Conservation (phyloP, 2,797 vertebrate species). For the Darevskia mixta region DNA sequence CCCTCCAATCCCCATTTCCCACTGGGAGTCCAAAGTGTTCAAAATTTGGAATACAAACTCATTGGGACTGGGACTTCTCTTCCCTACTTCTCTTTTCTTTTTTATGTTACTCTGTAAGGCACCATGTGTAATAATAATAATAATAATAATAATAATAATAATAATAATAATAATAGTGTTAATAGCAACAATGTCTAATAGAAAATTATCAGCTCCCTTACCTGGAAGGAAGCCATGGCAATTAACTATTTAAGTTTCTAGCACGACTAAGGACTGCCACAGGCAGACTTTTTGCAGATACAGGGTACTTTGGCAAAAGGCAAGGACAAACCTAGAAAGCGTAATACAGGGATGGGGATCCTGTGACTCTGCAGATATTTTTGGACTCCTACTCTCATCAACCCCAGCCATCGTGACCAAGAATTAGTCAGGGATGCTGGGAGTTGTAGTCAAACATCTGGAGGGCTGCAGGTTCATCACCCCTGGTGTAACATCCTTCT, state of each 20-base stretch:
- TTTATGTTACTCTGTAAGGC: no score
- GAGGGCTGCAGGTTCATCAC: no score
- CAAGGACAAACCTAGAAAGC: background rate
- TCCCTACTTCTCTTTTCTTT: no score
- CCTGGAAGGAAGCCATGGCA: background rate
- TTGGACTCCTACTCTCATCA: no score
- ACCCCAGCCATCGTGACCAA: no score
- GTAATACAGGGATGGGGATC: no score
- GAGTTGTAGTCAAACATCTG: no score
- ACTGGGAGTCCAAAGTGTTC: background rate
- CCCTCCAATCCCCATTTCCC: background rate
- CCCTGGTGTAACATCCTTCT: background rate
- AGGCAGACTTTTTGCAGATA: background rate
- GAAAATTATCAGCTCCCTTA: background rate
- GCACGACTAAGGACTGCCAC: background rate
- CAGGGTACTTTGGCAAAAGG: background rate
- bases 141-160: no score
- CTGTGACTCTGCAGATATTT: no score
- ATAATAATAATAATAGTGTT: no score
- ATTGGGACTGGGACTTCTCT: background rate
- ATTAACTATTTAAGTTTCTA: background rate
- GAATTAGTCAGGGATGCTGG: no score
- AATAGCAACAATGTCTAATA: background rate
- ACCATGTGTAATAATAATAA: no score
- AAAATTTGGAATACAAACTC: background rate